These are phyloP conservation scores for Octonoba sinensis DNA, from an alignment of 2,888 invertebrate species.

Conservation along the genomic window DNA sequence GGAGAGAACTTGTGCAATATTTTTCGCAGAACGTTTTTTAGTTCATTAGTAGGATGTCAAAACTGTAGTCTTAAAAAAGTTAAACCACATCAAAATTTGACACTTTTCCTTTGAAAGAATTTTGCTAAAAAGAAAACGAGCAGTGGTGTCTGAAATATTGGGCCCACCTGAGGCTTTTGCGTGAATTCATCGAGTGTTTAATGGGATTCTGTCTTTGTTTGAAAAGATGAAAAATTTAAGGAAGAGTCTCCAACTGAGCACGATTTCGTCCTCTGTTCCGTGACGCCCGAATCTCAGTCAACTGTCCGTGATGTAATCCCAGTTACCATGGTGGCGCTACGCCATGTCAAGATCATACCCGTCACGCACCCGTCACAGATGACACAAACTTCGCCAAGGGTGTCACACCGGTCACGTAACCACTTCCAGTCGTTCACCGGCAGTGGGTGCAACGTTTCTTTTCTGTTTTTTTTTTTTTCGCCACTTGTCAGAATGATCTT, in stretches of 20 bases:
- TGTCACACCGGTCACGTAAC: conserved; percentile 7
- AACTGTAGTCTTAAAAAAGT: too few species aligned
- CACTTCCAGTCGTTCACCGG: background rate
- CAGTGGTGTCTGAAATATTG: too few species aligned
- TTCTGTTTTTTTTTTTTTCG: background rate
- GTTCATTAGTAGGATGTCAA: too few species aligned
- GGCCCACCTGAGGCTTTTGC: too few species aligned
- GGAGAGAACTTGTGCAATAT: too few species aligned
- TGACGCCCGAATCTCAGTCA: conserved; percentile 4
- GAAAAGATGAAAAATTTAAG: too few species aligned
- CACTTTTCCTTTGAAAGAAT: too few species aligned
- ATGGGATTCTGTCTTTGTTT: too few species aligned
- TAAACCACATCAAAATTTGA: too few species aligned
- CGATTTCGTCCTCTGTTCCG: conserved; percentile 14
- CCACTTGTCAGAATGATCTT: background rate
- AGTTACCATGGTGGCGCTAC: background rate
- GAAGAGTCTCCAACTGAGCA: background rate
- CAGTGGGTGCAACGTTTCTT: background rate
- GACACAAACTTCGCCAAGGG: background rate
- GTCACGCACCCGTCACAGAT: conserved; percentile 1
- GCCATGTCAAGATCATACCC: conserved; percentile 1
- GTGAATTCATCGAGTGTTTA: too few species aligned
- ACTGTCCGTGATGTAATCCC: conserved; percentile 1
- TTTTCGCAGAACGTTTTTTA: too few species aligned
- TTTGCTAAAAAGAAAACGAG: too few species aligned